Evolutionary conservation across 2,888 invertebrate genomes (phyloP).

Genomic region (Eupsilia transversa): DNA sequence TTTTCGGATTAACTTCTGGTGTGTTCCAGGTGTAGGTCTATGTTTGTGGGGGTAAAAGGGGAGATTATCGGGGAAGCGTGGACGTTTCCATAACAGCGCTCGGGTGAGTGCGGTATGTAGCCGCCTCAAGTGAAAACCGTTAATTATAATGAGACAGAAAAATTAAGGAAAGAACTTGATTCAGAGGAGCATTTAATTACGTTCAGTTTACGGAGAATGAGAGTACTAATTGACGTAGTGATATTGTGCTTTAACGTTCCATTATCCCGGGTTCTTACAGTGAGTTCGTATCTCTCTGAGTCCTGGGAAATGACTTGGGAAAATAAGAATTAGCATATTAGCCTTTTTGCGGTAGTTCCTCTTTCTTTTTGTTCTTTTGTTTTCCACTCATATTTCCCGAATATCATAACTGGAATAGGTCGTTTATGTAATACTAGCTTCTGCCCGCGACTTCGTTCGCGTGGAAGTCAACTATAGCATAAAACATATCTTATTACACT

Average conservation of each 20-base stretch:
- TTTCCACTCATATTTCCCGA: background rate
- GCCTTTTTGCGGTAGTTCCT: background rate
- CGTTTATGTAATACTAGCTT: too few relatives aligned
- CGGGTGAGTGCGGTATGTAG: constrained; percentile 63
- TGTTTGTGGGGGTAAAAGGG: constrained; percentile 68
- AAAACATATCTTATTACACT: background rate
- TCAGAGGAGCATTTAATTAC: constrained; percentile 39
- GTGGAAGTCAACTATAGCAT: background rate
- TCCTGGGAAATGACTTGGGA: background rate
- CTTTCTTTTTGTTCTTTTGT: background rate
- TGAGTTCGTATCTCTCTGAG: background rate
- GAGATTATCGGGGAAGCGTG: constrained; percentile 72
- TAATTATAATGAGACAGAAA: constrained; percentile 62
- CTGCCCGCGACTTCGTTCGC: too few relatives aligned
- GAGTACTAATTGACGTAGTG: constrained; percentile 26
- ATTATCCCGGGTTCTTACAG: background rate
- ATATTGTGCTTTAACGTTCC: constrained; percentile 26
- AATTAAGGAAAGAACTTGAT: constrained; percentile 43
- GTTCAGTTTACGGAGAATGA: constrained; percentile 13
- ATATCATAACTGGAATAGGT: too few relatives aligned
- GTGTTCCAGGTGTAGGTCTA: constrained; percentile 51
- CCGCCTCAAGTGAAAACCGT: constrained; percentile 52
- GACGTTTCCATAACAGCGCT: constrained; percentile 71
- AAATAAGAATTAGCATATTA: constrained; percentile 3
- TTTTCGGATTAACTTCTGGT: constrained; percentile 41